These are phyloP conservation scores for Clavelina lepadiformis DNA, from an alignment of 23 tunicate species.

Conservation along the genomic window DNA sequence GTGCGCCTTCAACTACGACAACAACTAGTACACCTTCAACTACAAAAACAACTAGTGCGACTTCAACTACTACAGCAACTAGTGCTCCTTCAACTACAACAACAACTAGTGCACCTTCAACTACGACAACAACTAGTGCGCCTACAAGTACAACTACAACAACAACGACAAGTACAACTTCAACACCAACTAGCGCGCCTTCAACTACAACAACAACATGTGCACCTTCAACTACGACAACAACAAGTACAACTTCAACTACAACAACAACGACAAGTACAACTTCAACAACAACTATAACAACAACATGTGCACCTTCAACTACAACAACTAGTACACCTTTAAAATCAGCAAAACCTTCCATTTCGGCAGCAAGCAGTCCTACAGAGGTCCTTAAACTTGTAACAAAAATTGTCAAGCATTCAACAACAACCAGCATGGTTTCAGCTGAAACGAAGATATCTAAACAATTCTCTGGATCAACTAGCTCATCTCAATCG, in stretches of 20 bases:
- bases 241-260: neutral
- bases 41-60: neutral
- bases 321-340: too few species aligned
- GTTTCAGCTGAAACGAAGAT: too few species aligned
- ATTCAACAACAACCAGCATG: neutral
- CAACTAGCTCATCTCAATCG: too few species aligned
- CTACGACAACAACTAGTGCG: neutral
- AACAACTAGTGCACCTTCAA: neutral
- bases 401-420: too few species aligned
- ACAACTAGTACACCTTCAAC: neutral
- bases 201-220: neutral
- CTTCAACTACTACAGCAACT: neutral
- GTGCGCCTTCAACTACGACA: neutral
- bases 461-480: too few species aligned
- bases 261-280: neutral
- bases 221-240: neutral
- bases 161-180: neutral
- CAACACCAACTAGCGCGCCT: neutral
- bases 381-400: neutral
- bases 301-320: too few species aligned
- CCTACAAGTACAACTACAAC: constrained; percentile 14
- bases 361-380: constrained; percentile 1
- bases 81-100: neutral
- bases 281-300: neutral
- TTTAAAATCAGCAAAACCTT: neutral